Conservation (phyloP, 2,888 invertebrate species). For the Heteromyza rotundicornis region DNA sequence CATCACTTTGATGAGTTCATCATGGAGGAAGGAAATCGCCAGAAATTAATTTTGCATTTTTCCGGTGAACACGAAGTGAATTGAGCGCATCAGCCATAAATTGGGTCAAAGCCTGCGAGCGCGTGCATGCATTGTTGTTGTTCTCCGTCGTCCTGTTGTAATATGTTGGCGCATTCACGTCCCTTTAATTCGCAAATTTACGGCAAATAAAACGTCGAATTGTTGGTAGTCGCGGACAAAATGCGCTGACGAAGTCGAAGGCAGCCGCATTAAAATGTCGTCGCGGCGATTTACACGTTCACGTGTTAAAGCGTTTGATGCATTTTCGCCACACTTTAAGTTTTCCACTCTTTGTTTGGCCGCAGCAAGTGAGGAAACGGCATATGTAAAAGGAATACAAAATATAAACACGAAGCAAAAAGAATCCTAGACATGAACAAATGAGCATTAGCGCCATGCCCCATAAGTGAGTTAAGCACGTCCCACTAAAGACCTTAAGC, state of each 20-base stretch:
- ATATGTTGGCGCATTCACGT: background rate
- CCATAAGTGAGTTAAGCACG: background rate
- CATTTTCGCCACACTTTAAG: background rate
- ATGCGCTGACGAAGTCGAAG: background rate
- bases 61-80: constrained; percentile 1
- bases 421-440: background rate
- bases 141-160: no score
- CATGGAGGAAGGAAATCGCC: constrained; percentile 40
- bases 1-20: constrained; percentile 44
- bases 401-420: no score
- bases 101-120: background rate
- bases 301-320: background rate
- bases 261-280: background rate
- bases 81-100: background rate
- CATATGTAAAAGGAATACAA: no score
- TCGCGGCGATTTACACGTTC: background rate
- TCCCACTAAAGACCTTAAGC: constrained; percentile 4
- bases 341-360: background rate
- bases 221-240: no score
- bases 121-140: no score
- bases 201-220: background rate
- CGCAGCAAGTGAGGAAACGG: background rate
- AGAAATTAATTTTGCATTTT: constrained; percentile 40
- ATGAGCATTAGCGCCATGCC: constrained; percentile 1
- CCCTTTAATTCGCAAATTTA: background rate